phyloP scores from a whole-genome alignment of 2,113 vertebrate species.

The Galbula dea region DNA sequence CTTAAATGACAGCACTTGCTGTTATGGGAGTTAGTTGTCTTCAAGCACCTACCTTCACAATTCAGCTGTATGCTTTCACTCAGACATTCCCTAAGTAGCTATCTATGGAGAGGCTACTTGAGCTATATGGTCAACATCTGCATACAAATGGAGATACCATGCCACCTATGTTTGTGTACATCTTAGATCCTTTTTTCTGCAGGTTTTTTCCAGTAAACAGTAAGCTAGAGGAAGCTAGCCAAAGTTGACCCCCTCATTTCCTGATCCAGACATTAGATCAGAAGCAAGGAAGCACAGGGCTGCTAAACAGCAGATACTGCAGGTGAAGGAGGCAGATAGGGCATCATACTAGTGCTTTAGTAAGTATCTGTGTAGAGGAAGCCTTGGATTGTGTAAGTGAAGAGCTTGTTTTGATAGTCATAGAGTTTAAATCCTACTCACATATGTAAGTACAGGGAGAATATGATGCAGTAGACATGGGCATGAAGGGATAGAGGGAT shows the following conservation, averaged over 20 bases:
- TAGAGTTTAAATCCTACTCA: background rate
- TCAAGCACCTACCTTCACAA: background rate
- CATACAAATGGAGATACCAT: background rate
- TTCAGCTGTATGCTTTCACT: background rate
- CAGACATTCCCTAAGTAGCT: background rate
- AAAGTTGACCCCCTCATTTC: background rate
- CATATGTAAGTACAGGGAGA: background rate
- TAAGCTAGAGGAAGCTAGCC: background rate
- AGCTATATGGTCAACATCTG: background rate
- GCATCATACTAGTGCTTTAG: rapidly evolving
- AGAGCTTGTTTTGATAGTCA: background rate
- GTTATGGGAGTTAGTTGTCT: background rate
- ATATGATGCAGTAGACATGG: background rate
- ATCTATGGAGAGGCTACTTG: background rate
- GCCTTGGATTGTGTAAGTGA: background rate
- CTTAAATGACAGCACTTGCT: background rate
- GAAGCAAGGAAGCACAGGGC: background rate
- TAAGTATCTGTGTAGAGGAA: background rate
- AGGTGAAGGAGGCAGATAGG: background rate
- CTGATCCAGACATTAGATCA: background rate
- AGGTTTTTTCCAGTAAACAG: background rate
- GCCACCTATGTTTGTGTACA: background rate
- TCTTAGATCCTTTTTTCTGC: background rate
- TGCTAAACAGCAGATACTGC: background rate
- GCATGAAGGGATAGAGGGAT: rapidly evolving